Evolutionary conservation across 2,113 vertebrate species (phyloP), one percentile per base, ranked within the genome.

Genomic region (Microcebus griseorufus): DNA sequence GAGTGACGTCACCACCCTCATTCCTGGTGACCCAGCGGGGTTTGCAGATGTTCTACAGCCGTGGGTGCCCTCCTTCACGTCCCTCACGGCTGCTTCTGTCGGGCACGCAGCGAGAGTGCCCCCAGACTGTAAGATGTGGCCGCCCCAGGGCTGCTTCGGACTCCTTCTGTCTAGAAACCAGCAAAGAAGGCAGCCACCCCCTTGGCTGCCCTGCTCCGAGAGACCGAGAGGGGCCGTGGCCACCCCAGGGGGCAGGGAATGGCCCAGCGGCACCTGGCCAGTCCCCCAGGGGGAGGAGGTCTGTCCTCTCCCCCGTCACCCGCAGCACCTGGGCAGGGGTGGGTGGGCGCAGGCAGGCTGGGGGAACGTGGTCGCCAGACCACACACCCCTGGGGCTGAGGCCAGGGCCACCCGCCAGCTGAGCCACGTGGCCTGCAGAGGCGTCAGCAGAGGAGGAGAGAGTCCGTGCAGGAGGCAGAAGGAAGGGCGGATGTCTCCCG

Each of bases 401-500:
- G 58, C 23, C 55, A 58, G 55, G 73, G 42, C 1, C 27, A 34
- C 42, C 42, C 14, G 9, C 42, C 42, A 32, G 7, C 55, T 58
- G 7, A 58, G 55, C 55, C 64, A 34, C 13, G 14, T 32, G 17
- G 67, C 45, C 45, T 27, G 1, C 23, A 23, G 18, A 9, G 3
- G 0, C 12, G 34, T 18, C 60, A 4, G 0, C 34, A 20, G 2
- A 39, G 6, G 2, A 39, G 12, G 10, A 13, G 13, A 7, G n/a
- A 39, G 27, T 14, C 14, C 60, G 64, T 1, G 2, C 1, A 3
- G 39, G 3, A 3, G 1, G 17, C 10, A 60, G 73, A 6, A 7
- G 12, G 32, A 53, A 22, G 9, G 14, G 34, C 39, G 9, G 4
- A 64, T 0, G 0, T 48, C 27, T 29, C 6, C 32, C 27, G 0